phyloP scores from a whole-genome alignment of 2,888 invertebrate genomes.

The Eugnorisma glareosa region DNA sequence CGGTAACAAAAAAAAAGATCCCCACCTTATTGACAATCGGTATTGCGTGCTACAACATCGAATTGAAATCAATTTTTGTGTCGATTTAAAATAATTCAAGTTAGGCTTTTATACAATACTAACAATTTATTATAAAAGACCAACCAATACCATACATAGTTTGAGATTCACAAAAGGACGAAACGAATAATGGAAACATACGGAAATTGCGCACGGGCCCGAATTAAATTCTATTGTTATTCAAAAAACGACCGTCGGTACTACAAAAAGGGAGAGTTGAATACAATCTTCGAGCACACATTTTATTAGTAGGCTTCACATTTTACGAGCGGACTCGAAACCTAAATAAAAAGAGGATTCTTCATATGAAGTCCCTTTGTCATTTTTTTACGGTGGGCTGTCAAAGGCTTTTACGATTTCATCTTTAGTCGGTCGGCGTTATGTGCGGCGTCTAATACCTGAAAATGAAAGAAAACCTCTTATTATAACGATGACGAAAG shows the following conservation, averaged over 20 bases:
- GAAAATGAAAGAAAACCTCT: slow-evolving; percentile 68
- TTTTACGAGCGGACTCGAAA: slow-evolving; percentile 84
- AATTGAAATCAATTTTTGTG: background rate
- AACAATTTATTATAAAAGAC: slow-evolving; percentile 60
- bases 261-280: slow-evolving; percentile 71
- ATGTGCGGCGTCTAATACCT: slow-evolving; percentile 70
- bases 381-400: slow-evolving; percentile 86
- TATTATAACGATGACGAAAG: slow-evolving; percentile 65
- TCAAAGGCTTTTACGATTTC: slow-evolving; percentile 87
- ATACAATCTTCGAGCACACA: slow-evolving; percentile 80
- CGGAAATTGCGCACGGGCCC: slow-evolving; percentile 69
- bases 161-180: slow-evolving; percentile 63
- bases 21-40: background rate
- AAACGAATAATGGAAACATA: slow-evolving; percentile 72
- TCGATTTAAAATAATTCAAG: background rate
- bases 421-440: slow-evolving; percentile 75
- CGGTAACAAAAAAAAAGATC: too few relatives aligned
- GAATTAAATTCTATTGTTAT: slow-evolving; percentile 78
- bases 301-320: slow-evolving; percentile 83
- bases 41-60: background rate
- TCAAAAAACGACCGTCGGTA: slow-evolving; percentile 70
- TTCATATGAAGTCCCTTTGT: slow-evolving; percentile 86
- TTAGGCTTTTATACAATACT: slow-evolving; percentile 29
- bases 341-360: slow-evolving; percentile 86
- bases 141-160: slow-evolving; percentile 64